Evolutionary conservation across 2,797 vertebrate species (phyloP), one percentile per base, ranked within the genome.

Genomic region (Onychomys arenicola): DNA sequence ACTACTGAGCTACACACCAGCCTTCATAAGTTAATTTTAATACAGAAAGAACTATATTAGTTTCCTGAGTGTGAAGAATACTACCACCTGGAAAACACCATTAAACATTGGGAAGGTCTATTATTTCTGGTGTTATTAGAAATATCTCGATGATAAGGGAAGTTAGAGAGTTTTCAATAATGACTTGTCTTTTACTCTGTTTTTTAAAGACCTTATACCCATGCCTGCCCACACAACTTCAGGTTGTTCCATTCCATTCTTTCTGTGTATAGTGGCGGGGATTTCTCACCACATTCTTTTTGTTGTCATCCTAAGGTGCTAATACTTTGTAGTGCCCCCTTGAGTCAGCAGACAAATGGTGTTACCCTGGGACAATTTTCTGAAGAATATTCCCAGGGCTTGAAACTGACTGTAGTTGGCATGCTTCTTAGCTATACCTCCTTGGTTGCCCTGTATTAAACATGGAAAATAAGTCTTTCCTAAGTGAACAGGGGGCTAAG

Each of bases 271-370:
- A 25, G 32, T 11, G 37, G 3, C 57, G 84, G 52, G 69, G n/a
- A 57, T 84, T 91, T 93, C 89, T 63, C 40, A 34, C 90, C 94
- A 93, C 57, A 67, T 78, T 76, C 59, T 76, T 80, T 91, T 67
- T 23, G 12, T 21, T 89, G 46, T 61, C 52, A 57, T 84, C 89
- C 43, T 89, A 43, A 83, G 29, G 65, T 27, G 49, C n/a, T 67
- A 93, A 76, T 59, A n/a, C 73, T 92, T 76, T 61, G 80, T 83
- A 23, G 8, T 37, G 40, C 61, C n/a, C 43, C 40, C 27, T 52
- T 34, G 86, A 80, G 32, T 71, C 85, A 92, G 55, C 11, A 94
- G 49, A 37, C 16, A 59, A n/a, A 12, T 37, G 34, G 85, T 89
- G 84, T 61, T 71, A 86, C 59, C 76, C n/a, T 3, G 61, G 92